These are phyloP conservation scores for Panagrolaimus sp. DNA, from an alignment of 1,140 invertebrate genomes.

Conservation along the genomic window DNA sequence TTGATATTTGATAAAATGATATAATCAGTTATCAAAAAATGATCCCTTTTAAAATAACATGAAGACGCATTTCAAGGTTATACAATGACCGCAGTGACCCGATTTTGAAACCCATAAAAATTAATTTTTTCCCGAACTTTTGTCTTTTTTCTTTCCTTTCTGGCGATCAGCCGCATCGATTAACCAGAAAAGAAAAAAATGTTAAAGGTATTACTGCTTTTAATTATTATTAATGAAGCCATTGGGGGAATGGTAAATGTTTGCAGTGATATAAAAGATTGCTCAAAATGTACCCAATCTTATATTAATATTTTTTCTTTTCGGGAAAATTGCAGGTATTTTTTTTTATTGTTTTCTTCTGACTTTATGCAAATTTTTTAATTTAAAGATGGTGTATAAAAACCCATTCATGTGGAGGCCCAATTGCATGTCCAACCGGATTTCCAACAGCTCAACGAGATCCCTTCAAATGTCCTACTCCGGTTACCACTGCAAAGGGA, in stretches of 20 bases:
- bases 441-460: slow-evolving; percentile 52
- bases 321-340: slow-evolving; percentile 55
- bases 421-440: slow-evolving; percentile 51
- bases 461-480: slow-evolving; percentile 54
- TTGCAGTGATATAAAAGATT: slow-evolving; percentile 55
- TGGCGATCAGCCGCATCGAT: no score
- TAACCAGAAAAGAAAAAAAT: no score
- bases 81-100: no score
- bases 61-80: no score
- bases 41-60: no score
- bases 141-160: no score
- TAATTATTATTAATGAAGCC: no score
- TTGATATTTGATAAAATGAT: no score
- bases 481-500: slow-evolving; percentile 50
- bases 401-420: slow-evolving; percentile 53
- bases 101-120: no score
- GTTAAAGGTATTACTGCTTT: no score
- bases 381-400: slow-evolving; percentile 54
- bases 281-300: slow-evolving; percentile 47
- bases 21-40: no score
- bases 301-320: slow-evolving; percentile 59
- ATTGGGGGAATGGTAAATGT: slow-evolving; percentile 49
- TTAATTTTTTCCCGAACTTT: no score
- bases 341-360: background rate
- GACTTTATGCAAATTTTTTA: slow-evolving; percentile 1